phyloP scores from a whole-genome alignment of 2,797 vertebrate species.

The Pyrrhura leucotis region DNA sequence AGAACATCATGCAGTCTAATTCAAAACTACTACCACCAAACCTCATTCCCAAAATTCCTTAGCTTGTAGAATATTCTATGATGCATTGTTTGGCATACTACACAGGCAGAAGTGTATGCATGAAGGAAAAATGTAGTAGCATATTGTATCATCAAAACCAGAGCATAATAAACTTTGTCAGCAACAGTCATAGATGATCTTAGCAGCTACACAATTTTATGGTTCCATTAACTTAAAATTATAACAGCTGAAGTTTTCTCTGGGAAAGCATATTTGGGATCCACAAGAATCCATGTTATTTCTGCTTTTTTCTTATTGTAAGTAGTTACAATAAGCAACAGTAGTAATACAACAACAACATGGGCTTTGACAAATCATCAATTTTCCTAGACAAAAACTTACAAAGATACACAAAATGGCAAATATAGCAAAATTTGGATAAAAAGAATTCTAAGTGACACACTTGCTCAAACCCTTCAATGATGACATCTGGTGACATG shows the following conservation, averaged over 20 bases:
- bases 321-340: not conserved
- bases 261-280: not conserved
- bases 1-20: not conserved
- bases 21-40: not conserved
- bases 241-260: not conserved
- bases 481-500: not conserved
- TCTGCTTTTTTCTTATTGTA: not conserved
- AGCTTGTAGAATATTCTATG: not conserved
- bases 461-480: not conserved
- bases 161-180: not conserved
- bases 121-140: not conserved
- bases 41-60: not conserved
- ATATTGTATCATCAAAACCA: not conserved
- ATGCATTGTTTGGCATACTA: not conserved
- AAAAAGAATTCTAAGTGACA: not conserved
- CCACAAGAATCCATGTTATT: not conserved
- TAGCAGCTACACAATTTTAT: not conserved
- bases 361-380: not conserved
- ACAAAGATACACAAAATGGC: not conserved
- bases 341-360: not conserved
- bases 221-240: not conserved
- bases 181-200: not conserved
- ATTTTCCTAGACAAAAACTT: not conserved
- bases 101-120: not conserved
- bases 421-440: rapidly evolving